These are phyloP conservation scores for Drosophila ficusphila DNA, from an alignment of 1,140 invertebrate genomes.

Conservation along the genomic window DNA sequence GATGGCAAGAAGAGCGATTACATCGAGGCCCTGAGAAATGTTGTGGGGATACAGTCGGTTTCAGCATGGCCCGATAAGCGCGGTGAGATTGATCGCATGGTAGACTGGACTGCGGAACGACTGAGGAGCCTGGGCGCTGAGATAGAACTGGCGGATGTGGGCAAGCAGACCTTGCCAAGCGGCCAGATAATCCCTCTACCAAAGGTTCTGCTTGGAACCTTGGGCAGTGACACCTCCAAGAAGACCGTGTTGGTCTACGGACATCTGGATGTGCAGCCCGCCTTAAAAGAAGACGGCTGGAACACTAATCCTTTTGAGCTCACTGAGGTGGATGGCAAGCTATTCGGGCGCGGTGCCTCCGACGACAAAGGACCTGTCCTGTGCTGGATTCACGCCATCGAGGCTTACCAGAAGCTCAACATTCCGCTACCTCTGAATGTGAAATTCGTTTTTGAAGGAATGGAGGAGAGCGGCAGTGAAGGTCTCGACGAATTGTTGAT, in stretches of 20 bases:
- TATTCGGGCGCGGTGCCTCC: conserved; percentile 96
- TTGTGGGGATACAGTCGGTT: conserved; percentile 97
- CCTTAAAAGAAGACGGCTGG: conserved; percentile 96
- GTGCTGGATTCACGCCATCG: conserved; percentile 97
- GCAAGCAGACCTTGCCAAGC: conserved; percentile 90
- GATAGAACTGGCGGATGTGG: conserved; percentile 92
- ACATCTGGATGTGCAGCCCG: conserved; percentile 99
- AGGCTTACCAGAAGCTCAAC: conserved; percentile 92
- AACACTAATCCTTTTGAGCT: conserved; percentile 97
- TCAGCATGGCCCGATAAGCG: conserved; percentile 89
- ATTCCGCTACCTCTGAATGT: conserved; percentile 94
- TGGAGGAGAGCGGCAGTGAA: conserved; percentile 99
- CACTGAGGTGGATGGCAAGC: conserved; percentile 94
- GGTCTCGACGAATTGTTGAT: conserved; percentile 95
- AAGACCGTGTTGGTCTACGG: conserved; percentile 98
- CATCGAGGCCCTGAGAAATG: conserved; percentile 92
- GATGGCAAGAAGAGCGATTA: conserved; percentile 85
- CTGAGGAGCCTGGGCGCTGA: conserved; percentile 91
- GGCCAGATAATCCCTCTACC: conserved; percentile 91
- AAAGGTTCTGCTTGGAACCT: conserved; percentile 92
- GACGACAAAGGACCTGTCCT: conserved; percentile 98
- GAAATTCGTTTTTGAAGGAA: conserved; percentile 99
- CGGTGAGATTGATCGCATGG: conserved; percentile 85
- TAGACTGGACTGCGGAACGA: conserved; percentile 91
- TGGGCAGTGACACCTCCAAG: conserved; percentile 94